phyloP scores from a whole-genome alignment of 2,113 vertebrate species.

The Opisthocomus hoazin region DNA sequence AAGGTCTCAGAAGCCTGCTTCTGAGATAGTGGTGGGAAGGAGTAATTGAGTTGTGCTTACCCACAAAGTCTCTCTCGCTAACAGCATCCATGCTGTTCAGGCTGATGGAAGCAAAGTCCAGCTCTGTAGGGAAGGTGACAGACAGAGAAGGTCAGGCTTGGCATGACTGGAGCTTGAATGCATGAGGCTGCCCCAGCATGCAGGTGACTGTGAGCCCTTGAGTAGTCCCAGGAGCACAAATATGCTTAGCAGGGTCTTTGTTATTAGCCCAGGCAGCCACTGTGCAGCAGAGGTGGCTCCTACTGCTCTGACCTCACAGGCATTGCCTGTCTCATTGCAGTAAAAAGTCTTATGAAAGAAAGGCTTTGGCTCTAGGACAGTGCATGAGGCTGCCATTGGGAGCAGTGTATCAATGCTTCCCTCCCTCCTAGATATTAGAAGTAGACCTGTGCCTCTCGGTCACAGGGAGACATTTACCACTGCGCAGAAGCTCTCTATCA shows the following conservation, averaged over 20 bases:
- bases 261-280: not conserved
- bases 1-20: not conserved
- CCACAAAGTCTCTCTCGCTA: constrained; percentile 91
- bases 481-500: constrained; percentile 82
- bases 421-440: not conserved
- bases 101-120: constrained; percentile 85
- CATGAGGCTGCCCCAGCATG: not conserved
- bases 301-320: too few relatives aligned
- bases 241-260: too few relatives aligned
- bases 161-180: not conserved
- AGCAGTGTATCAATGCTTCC: not conserved
- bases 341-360: not conserved
- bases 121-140: constrained; percentile 68
- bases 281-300: not conserved
- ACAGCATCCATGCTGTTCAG: constrained; percentile 97
- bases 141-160: not conserved
- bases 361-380: not conserved
- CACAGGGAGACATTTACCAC: constrained; percentile 67
- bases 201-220: not conserved
- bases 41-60: constrained; percentile 55
- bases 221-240: not conserved
- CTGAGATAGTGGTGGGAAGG: not conserved
- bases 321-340: too few relatives aligned
- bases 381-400: not conserved
- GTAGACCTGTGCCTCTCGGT: accelerated